Conservation (phyloP, 1,140 invertebrate species). For the Diabrotica virgifera region DNA sequence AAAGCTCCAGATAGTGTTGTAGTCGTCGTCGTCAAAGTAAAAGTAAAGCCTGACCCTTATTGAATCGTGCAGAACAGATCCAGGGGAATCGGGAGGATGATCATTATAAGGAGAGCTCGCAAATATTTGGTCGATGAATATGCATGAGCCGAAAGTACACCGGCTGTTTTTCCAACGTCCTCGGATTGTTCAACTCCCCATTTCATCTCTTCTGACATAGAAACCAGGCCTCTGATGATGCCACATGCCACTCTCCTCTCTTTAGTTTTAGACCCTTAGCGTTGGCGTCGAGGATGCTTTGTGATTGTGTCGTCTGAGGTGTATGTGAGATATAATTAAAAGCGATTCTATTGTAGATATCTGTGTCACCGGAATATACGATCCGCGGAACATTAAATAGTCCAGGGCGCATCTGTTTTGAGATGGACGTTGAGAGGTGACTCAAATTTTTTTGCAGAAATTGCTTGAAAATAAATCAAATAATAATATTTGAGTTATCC, state of each 20-base stretch:
- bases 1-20: too few relatives aligned
- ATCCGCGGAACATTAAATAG: too few relatives aligned
- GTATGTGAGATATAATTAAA: not conserved
- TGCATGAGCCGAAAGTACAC: conserved; percentile 41
- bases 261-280: not conserved
- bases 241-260: not conserved
- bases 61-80: conserved; percentile 14
- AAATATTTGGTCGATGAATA: conserved; percentile 45
- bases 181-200: conserved; percentile 21
- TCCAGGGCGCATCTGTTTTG: too few relatives aligned
- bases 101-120: conserved; percentile 37
- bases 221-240: not conserved
- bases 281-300: not conserved
- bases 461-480: too few relatives aligned
- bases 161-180: conserved; percentile 43
- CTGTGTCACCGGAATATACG: too few relatives aligned
- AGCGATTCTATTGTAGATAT: too few relatives aligned
- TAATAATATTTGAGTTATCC: too few relatives aligned
- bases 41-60: conserved; percentile 10
- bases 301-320: not conserved
- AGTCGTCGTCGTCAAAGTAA: not conserved
- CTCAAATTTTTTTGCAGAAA: too few relatives aligned
- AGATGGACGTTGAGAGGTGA: too few relatives aligned
- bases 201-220: conserved; percentile 3
- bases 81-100: conserved; percentile 23